Evolutionary conservation across 2,113 vertebrate species (phyloP).

Genomic region (Scomber colias): DNA sequence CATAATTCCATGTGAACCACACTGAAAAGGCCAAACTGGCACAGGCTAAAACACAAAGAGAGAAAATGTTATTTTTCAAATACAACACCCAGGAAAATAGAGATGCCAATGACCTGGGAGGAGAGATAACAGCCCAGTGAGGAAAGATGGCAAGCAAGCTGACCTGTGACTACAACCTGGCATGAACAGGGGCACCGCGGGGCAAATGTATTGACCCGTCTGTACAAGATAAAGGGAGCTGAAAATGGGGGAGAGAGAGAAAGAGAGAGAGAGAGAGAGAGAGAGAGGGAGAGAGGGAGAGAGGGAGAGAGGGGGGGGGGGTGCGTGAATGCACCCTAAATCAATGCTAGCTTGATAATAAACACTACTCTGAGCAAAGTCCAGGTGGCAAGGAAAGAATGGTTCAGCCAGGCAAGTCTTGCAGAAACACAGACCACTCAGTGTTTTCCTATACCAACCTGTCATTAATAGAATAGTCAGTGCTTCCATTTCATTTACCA

Average conservation of each 20-base stretch:
- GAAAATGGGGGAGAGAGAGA: slow-evolving; percentile 28
- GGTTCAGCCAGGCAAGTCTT: slow-evolving; percentile 35
- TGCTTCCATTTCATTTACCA: slow-evolving; percentile 23
- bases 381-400: slow-evolving; percentile 40
- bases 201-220: slow-evolving; percentile 56
- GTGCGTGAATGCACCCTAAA: too few relatives aligned
- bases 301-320: neutral
- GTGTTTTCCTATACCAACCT: slow-evolving; percentile 25
- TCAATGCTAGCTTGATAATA: slow-evolving; percentile 25
- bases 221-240: slow-evolving; percentile 41
- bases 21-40: neutral
- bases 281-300: neutral
- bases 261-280: too few relatives aligned
- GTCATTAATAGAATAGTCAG: slow-evolving; percentile 5
- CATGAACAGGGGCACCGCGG: slow-evolving; percentile 32
- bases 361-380: slow-evolving; percentile 19
- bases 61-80: neutral
- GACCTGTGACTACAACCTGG: slow-evolving; percentile 45
- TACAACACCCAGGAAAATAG: neutral
- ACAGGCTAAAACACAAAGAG: neutral
- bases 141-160: slow-evolving; percentile 35
- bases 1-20: neutral
- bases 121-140: slow-evolving; percentile 29
- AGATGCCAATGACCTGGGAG: slow-evolving; percentile 34
- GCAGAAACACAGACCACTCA: slow-evolving; percentile 12